These are phyloP conservation scores for Pangasius sanitwongsei DNA, from an alignment of 2,797 vertebrate species.

Conservation along the genomic window DNA sequence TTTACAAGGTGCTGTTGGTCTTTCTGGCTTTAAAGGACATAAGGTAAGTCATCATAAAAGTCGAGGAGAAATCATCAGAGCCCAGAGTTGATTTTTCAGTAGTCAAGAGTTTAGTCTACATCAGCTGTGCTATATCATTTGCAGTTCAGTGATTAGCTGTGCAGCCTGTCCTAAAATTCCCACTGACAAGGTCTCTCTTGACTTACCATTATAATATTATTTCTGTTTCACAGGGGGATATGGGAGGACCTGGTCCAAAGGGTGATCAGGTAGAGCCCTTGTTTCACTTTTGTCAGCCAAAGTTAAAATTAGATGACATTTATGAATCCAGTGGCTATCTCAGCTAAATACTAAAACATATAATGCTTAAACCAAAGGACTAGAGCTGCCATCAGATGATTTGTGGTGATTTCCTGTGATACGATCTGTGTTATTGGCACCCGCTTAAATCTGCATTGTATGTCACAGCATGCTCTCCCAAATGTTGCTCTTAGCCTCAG, in stretches of 20 bases:
- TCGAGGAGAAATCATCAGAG: not conserved
- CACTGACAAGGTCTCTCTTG: not conserved
- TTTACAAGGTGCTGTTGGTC: conserved; percentile 67
- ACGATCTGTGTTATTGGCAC: conserved; percentile 9
- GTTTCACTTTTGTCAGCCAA: not conserved
- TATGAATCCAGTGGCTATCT: not conserved
- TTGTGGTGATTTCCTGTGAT: not conserved
- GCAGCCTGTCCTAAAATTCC: not conserved
- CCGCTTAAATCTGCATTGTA: conserved; percentile 16
- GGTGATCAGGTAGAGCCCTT: conserved; percentile 69
- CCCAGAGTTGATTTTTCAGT: not conserved
- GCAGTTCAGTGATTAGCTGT: not conserved
- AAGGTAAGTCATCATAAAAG: conserved; percentile 64
- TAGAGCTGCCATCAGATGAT: not conserved
- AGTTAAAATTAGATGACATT: not conserved
- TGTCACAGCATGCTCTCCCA: conserved; percentile 59
- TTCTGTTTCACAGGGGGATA: conserved; percentile 69
- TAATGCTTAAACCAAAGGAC: conserved; percentile 3
- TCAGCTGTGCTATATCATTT: not conserved
- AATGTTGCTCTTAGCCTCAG: conserved; percentile 68
- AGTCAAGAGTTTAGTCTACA: not conserved
- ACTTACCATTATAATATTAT: not conserved
- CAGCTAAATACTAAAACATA: not conserved
- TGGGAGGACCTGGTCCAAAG: conserved; percentile 66
- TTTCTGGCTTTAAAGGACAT: conserved; percentile 78